phyloP scores from a whole-genome alignment of 2,113 vertebrate genomes.

The Corynorhinus townsendii region DNA sequence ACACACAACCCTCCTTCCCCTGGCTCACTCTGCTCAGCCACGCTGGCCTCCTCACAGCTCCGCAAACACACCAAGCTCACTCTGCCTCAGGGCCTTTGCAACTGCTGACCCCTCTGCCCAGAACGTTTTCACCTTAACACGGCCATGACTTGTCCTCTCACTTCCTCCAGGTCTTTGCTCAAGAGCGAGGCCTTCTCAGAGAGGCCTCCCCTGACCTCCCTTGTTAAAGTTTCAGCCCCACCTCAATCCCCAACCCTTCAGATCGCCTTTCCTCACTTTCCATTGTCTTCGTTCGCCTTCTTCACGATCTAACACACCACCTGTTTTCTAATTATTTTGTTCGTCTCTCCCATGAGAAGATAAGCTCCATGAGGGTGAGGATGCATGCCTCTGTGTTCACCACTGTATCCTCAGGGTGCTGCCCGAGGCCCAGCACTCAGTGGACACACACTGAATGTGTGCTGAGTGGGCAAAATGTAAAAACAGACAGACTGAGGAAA shows the following conservation, averaged over 20 bases:
- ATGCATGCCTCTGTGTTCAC: fast-evolving
- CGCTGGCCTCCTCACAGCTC: not conserved
- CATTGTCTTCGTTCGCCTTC: not conserved
- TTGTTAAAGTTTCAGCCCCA: not conserved
- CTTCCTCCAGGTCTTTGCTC: not conserved
- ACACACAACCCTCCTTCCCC: not conserved
- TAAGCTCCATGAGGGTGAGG: not conserved
- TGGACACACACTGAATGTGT: not conserved
- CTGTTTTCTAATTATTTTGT: not conserved
- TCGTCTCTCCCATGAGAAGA: not conserved
- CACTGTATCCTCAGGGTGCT: not conserved
- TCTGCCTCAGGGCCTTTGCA: not conserved
- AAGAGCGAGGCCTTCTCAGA: not conserved
- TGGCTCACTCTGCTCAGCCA: not conserved
- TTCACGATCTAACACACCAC: not conserved
- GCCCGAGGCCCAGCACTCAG: fast-evolving
- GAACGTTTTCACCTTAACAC: not conserved
- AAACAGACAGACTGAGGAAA: not conserved
- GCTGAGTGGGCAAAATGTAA: not conserved
- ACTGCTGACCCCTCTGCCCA: not conserved
- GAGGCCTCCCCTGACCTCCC: not conserved
- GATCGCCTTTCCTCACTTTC: not conserved
- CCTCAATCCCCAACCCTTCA: fast-evolving
- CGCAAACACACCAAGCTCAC: fast-evolving
- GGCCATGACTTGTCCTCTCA: not conserved